Evolutionary conservation across 1,140 invertebrate genomes (phyloP), one percentile per base, ranked within the genome.

Genomic region (Lepidurus packardi): DNA sequence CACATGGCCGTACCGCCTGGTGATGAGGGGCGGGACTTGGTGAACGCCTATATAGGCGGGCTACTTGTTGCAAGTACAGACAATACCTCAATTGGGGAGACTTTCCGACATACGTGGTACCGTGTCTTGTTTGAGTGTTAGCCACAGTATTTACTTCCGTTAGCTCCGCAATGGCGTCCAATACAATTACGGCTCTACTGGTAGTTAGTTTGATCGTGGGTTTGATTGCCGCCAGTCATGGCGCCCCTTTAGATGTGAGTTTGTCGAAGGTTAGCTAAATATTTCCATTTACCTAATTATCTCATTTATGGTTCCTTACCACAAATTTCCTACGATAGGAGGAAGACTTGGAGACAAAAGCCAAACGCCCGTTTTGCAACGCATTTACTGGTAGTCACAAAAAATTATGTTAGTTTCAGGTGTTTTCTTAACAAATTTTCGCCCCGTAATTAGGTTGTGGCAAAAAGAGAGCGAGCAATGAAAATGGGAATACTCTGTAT

Each of bases 381-480:
- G 53, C 53, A 13, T 65, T 65, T 21, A 65, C 53, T 65, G 53
- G 53, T 65, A 65, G 16, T 65, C 53, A 7, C 6, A 13, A 0
- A 65, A 65, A 13, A 65, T 16, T 16, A 65, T n/a, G n/a, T 7
- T 34, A 34, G 16, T 65, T 65, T 9, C 13, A 21, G 53, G 21
- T n/a, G 6, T 7, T 65, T 65, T 65, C 16, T 13, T n/a, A n/a
- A 65, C n/a, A n/a, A n/a, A 65, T 4, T n/a, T n/a, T 65, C 53
- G 16, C 53, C 21, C 21, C 13, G 8, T 21, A 16, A 65, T 7
- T 21, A 65, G 53, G 53, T 65, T 65, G 53, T 65, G 53, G 53
- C 53, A 65, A 65, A 65, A 65, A 65, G 53, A 65, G 53, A 65
- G 53, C 53, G 53, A 65, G 53, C 21, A 65, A 65, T 16, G 53